Evolutionary conservation across 2,888 invertebrate species (phyloP).

Genomic region (Merodon equestris): DNA sequence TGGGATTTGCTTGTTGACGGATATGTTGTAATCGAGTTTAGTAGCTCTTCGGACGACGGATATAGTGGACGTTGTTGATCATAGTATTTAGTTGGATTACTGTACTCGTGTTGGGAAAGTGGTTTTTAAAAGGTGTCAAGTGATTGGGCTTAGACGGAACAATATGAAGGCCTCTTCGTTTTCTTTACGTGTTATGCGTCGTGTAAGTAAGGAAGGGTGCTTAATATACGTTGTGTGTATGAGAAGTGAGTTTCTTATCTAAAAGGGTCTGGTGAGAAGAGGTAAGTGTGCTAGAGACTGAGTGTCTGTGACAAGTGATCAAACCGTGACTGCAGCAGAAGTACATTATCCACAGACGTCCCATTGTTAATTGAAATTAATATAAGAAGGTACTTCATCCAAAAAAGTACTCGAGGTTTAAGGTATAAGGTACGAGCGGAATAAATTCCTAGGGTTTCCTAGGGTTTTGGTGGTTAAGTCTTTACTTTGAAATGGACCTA

Average conservation of each 20-base stretch:
- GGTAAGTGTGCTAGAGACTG: slow-evolving; percentile 14
- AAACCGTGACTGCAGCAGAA: too few relatives aligned
- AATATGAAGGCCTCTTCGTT: slow-evolving; percentile 61
- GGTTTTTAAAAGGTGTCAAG: slow-evolving; percentile 2
- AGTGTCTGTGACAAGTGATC: too few relatives aligned
- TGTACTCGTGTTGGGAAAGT: neutral
- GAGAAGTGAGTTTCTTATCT: neutral
- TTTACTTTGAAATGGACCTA: too few relatives aligned
- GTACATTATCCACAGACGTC: too few relatives aligned
- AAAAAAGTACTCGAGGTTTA: too few relatives aligned
- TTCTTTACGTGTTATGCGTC: slow-evolving; percentile 61
- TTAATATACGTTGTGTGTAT: neutral
- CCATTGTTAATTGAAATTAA: too few relatives aligned
- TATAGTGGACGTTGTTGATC: slow-evolving; percentile 32
- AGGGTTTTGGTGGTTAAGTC: too few relatives aligned
- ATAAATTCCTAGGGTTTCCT: too few relatives aligned
- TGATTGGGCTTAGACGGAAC: slow-evolving; percentile 4
- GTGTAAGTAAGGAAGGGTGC: slow-evolving; percentile 45
- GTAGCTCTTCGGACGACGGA: slow-evolving; percentile 24
- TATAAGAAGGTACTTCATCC: too few relatives aligned
- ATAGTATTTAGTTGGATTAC: neutral
- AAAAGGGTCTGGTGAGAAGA: neutral
- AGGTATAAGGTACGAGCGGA: too few relatives aligned
- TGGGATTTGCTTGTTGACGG: neutral
- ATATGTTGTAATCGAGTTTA: slow-evolving; percentile 37